A percentile compares a stretch with the other conserved stretches of the same genome.
Evolutionary conservation across 2,888 invertebrate genomes (phyloP).

Genomic region (Pristionchus exspectatus): DNA sequence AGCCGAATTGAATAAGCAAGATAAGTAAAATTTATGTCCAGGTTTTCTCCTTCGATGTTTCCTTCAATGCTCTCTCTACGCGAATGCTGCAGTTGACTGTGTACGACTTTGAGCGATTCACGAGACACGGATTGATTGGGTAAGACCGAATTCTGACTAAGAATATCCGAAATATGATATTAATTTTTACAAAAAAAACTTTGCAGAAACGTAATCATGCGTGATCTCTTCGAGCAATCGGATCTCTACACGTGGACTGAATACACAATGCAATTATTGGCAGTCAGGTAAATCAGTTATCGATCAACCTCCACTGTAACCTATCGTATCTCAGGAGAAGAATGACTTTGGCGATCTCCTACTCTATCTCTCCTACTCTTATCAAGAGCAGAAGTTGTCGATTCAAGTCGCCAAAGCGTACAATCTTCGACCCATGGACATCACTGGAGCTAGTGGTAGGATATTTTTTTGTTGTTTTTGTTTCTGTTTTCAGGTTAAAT

Average conservation of each 20-base stretch:
- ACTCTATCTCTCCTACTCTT: conserved; percentile 92
- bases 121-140: conserved; percentile 88
- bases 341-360: conserved; percentile 92
- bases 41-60: conserved; percentile 89
- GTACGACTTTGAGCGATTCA: conserved; percentile 92
- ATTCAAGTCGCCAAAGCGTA: conserved; percentile 93
- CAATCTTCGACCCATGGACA: conserved; percentile 93
- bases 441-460: conserved; percentile 91
- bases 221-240: conserved; percentile 87
- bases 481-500: too few species aligned
- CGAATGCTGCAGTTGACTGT: conserved; percentile 90
- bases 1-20: too few species aligned
- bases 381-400: conserved; percentile 91
- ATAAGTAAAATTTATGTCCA: neutral
- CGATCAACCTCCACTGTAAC: neutral
- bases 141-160: neutral
- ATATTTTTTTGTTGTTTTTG: neutral
- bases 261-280: conserved; percentile 91
- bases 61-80: conserved; percentile 87
- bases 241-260: conserved; percentile 89
- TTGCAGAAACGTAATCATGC: conserved; percentile 86
- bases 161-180: neutral
- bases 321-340: conserved; percentile 84
- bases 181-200: neutral
- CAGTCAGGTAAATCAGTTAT: conserved; percentile 83